phyloP scores from a whole-genome alignment of 2,888 invertebrate genomes.

The Diogma glabrata region DNA sequence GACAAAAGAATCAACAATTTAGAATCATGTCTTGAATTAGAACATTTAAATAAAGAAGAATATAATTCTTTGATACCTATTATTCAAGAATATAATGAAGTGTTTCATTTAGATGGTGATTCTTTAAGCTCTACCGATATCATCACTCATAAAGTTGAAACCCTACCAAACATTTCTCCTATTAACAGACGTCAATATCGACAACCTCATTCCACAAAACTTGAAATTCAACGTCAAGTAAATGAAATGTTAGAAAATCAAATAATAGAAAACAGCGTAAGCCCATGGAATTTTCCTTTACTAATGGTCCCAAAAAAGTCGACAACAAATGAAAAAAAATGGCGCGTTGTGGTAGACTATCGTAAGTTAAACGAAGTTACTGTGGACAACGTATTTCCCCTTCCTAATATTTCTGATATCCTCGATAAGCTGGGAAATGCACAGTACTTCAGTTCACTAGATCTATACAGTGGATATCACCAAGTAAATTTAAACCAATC shows the following conservation, averaged over 20 bases:
- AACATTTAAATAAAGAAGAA: not conserved
- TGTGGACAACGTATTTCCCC: not conserved
- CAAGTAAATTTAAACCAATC: not conserved
- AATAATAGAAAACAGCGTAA: not conserved
- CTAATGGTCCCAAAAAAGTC: not conserved
- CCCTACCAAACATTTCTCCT: not conserved
- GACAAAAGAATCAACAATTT: not conserved
- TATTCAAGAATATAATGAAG: conserved; percentile 18
- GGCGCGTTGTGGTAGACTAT: not conserved
- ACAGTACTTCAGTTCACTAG: not conserved
- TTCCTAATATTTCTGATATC: not conserved
- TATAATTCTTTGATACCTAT: not conserved
- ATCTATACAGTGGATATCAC: not conserved
- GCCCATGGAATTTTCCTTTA: conserved; percentile 1
- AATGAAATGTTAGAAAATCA: not conserved
- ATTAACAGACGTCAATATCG: conserved; percentile 6
- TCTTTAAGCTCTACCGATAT: conserved; percentile 24
- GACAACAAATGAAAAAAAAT: not conserved
- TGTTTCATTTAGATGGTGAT: conserved; percentile 24
- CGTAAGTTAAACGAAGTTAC: not conserved
- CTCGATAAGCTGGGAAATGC: not conserved
- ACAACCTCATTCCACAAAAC: not conserved
- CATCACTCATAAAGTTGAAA: not conserved
- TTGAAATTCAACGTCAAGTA: not conserved
- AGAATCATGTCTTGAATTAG: not conserved